phyloP scores from a whole-genome alignment of 2,888 invertebrate genomes.

The Julus scanicus region DNA sequence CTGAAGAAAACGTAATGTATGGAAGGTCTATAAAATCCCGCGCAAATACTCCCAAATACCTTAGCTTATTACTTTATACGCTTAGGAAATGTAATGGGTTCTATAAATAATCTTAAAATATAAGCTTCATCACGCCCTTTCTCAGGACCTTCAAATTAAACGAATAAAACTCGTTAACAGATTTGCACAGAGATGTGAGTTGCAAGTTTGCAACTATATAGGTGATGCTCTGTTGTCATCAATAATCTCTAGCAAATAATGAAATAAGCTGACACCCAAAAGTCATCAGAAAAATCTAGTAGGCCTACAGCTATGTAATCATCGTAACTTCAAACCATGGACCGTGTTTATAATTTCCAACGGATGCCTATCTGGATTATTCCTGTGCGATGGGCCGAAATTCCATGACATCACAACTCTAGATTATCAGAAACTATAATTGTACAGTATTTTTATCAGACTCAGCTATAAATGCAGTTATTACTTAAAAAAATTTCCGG shows the following conservation, averaged over 20 bases:
- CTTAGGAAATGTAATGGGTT: neutral
- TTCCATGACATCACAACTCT: too few species aligned
- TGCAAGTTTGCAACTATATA: neutral
- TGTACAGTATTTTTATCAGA: too few species aligned
- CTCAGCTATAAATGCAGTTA: too few species aligned
- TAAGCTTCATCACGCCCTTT: neutral
- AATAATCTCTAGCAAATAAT: neutral
- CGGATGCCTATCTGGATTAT: too few species aligned
- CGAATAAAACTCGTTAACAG: neutral
- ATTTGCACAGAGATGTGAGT: neutral
- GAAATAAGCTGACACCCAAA: too few species aligned
- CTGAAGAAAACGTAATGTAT: neutral
- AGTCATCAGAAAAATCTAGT: too few species aligned
- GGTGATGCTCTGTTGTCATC: neutral
- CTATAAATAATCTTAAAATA: neutral
- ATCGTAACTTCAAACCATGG: too few species aligned
- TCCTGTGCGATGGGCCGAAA: too few species aligned
- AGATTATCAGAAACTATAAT: too few species aligned
- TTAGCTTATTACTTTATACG: neutral
- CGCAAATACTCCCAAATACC: neutral
- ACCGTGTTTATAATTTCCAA: too few species aligned
- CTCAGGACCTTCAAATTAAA: neutral
- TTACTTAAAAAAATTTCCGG: too few species aligned
- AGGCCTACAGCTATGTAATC: too few species aligned
- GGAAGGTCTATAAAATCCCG: neutral